These are phyloP conservation scores for Cinclus mexicanus DNA, from an alignment of 2,113 vertebrate genomes.

Conservation along the genomic window DNA sequence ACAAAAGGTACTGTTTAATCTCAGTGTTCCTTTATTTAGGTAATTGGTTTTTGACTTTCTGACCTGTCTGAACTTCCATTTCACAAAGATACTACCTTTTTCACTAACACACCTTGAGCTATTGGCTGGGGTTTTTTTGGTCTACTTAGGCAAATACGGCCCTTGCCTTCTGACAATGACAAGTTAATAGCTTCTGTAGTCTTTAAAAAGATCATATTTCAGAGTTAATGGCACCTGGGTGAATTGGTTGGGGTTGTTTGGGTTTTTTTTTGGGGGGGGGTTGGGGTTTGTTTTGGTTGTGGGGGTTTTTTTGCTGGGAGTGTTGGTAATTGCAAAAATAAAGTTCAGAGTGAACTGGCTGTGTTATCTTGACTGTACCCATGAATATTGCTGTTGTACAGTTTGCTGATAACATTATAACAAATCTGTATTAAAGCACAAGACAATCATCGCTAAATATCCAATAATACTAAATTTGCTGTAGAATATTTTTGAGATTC, in stretches of 20 bases:
- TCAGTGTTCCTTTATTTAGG: background rate
- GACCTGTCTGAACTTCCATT: background rate
- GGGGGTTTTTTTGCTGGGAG: background rate
- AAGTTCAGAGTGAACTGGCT: background rate
- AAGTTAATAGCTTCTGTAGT: background rate
- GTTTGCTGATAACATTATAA: background rate
- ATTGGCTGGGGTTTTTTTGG: background rate
- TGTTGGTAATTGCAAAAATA: background rate
- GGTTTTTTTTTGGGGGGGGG: too few species aligned
- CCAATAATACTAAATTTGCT: background rate
- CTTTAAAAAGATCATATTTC: background rate
- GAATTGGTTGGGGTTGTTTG: background rate
- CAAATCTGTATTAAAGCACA: background rate
- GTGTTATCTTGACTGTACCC: background rate
- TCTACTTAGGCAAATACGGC: background rate
- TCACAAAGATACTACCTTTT: background rate
- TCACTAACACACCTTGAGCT: background rate
- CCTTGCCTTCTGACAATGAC: background rate
- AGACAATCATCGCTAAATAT: background rate
- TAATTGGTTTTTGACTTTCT: background rate
- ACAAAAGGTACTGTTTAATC: background rate
- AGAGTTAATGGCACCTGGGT: background rate
- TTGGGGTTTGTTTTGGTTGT: background rate
- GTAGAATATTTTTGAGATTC: background rate
- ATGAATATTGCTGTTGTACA: background rate